Percentiles rank a stretch among this genome's conserved stretches.
phyloP scores from a whole-genome alignment of 2,797 vertebrate genomes.

The Takifugu ocellatus region DNA sequence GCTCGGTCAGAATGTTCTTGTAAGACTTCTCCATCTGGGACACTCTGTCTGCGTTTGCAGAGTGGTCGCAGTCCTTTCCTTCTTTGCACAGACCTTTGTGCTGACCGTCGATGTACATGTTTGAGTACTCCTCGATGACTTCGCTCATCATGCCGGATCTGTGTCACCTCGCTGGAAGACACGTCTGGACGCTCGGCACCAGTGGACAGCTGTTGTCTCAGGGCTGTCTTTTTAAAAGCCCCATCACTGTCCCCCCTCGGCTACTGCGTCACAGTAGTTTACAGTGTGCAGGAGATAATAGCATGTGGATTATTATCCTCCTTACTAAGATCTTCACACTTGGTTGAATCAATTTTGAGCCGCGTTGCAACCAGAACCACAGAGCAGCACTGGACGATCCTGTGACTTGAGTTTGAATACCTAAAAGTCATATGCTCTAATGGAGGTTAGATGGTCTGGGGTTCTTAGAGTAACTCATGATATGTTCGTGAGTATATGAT shows the following conservation, averaged over 20 bases:
- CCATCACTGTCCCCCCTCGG: neutral
- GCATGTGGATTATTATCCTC: neutral
- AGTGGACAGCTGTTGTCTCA: neutral
- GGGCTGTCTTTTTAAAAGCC: conserved; percentile 13
- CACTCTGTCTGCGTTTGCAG: conserved; percentile 19
- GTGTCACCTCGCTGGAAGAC: neutral
- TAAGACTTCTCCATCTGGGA: conserved; percentile 65
- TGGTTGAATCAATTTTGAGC: conserved; percentile 13
- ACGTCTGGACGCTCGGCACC: neutral
- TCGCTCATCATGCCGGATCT: conserved; percentile 31
- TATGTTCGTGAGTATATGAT: too few species aligned
- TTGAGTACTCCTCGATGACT: conserved; percentile 35
- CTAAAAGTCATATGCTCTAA: conserved; percentile 4
- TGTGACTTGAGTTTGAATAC: conserved; percentile 16
- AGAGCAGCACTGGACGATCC: conserved; percentile 20
- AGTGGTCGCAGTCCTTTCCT: conserved; percentile 24
- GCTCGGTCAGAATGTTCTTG: conserved; percentile 38
- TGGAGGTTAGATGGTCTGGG: neutral
- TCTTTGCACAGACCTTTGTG: conserved; percentile 9
- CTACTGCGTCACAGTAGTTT: conserved; percentile 4
- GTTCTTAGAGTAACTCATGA: neutral
- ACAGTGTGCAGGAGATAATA: conserved; percentile 9
- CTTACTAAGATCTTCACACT: neutral
- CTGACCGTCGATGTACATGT: conserved; percentile 24
- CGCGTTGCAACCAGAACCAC: neutral